Conservation (phyloP, 2,797 vertebrate genomes). For the Leptodactylus fallax region DNA sequence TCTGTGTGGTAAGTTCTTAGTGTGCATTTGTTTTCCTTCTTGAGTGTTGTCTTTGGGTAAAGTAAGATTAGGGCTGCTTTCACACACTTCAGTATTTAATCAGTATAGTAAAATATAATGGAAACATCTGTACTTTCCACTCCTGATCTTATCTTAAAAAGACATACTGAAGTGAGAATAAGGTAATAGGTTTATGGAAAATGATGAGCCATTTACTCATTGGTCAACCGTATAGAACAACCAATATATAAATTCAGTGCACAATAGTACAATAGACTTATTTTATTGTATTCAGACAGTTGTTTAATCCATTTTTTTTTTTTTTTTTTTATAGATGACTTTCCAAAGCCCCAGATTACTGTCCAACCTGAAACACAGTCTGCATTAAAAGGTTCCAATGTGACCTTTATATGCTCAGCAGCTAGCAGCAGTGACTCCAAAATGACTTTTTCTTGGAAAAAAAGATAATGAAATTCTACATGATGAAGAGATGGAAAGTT, state of each 20-base stretch:
- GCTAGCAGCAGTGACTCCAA: slow-evolving; percentile 97
- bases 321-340: slow-evolving; percentile 84
- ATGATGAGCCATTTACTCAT: too few species aligned
- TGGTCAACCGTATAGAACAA: too few species aligned
- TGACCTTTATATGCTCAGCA: slow-evolving; percentile 94
- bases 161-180: too few species aligned
- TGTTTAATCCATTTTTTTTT: slow-evolving; percentile 59
- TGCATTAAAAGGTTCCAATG: slow-evolving; percentile 89
- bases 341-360: slow-evolving; percentile 97
- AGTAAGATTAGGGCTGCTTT: too few species aligned
- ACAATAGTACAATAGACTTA: too few species aligned
- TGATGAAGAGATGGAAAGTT: slow-evolving; percentile 92
- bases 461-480: slow-evolving; percentile 93
- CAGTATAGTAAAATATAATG: too few species aligned
- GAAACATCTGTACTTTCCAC: too few species aligned
- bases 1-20: slow-evolving; percentile 89
- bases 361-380: slow-evolving; percentile 96
- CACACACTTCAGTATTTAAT: too few species aligned
- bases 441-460: slow-evolving; percentile 98
- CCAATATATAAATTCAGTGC: too few species aligned
- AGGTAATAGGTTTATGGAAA: too few species aligned
- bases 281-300: too few species aligned
- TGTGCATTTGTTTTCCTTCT: background rate
- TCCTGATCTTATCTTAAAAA: too few species aligned
- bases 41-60: background rate